Base-by-base conservation (phyloP, 2,888 invertebrate genomes). In the Cosmia trapezina region DNA sequence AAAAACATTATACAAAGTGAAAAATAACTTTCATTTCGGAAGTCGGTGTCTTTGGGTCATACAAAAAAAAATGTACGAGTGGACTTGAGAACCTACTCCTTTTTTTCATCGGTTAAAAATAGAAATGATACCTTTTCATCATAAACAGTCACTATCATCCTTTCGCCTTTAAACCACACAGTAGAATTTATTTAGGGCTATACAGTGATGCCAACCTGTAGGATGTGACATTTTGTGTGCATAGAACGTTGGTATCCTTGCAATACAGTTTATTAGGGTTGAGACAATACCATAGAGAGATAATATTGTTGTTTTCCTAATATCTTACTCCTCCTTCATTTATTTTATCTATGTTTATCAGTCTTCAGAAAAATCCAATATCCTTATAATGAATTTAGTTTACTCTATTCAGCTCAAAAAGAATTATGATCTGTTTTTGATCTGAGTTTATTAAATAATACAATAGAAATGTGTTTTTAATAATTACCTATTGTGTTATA, bases 221-320 rank as follows among this genome's bases (percentile, higher is more conserved):
- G 5, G 6, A 56, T 14, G 14, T 22, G 4, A 49, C 6, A 56
- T 43, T 73, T 56, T 33, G 14, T 74, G 64, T 64, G 56, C 74
- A 33, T 33, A 33, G 64, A 49, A 73, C 64, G 64, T 73, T 73
- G 43, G 49, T 74, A 57, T 4, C 65, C 56, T 17, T 75, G 22
- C 9, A 51, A 65, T 51, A 64, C 41, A 12, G 28, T 49, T 57
- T 49, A 64, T 49, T 19, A 11, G 43, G 19, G 43, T 56, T 9
- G 22, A 33, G 43, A 28, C 14, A 65, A 64, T 51, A 28, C 19
- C 33, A 9, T 57, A n/a, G 1, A 49, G 56, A 57, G 47, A 56
- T 73, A 64, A 63, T 41, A 7, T n/a, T 0, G 7, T 47, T 19
- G 4, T 54, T 0, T 14, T 33, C 45, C 19, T 49, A n/a, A n/a